phyloP scores from a whole-genome alignment of 2,888 invertebrate species.

The Cosmia pyralina region DNA sequence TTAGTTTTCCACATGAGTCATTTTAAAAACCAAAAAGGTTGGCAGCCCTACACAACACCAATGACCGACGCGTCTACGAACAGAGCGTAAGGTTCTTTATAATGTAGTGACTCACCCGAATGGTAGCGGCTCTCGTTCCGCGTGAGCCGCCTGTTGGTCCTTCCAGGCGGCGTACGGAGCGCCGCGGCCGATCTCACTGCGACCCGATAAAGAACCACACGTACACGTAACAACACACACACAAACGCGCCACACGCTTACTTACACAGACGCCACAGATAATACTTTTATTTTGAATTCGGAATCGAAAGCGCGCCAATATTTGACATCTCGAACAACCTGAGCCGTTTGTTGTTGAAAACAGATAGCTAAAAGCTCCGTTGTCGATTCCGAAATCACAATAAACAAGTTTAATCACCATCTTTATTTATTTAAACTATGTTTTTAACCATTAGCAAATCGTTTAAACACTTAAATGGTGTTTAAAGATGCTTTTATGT shows the following conservation, averaged over 20 bases:
- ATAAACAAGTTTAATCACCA: constrained; percentile 67
- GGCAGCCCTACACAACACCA: constrained; percentile 69
- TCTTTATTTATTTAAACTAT: constrained; percentile 50
- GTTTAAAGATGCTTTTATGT: constrained; percentile 38
- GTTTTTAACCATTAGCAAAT: constrained; percentile 47
- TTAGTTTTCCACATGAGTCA: constrained; percentile 12
- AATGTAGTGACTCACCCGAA: constrained; percentile 94
- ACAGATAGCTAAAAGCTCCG: constrained; percentile 11
- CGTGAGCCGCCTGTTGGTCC: constrained; percentile 97
- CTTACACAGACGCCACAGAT: constrained; percentile 63
- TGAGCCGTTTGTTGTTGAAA: constrained; percentile 12
- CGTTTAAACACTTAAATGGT: constrained; percentile 28
- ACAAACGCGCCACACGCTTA: constrained; percentile 70
- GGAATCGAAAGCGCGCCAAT: constrained; percentile 64
- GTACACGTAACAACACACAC: constrained; percentile 79
- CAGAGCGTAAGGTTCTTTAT: constrained; percentile 72
- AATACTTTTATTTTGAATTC: constrained; percentile 65
- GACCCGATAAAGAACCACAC: constrained; percentile 89
- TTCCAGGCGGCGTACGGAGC: constrained; percentile 91
- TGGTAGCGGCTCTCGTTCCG: constrained; percentile 98
- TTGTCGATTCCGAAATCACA: constrained; percentile 72
- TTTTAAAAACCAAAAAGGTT: constrained; percentile 26
- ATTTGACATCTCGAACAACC: constrained; percentile 17
- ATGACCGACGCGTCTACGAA: constrained; percentile 70
- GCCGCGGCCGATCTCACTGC: constrained; percentile 89